Evolutionary conservation across 2,113 vertebrate genomes (phyloP), one percentile per base, ranked within the genome.

Genomic region (Datnioides undecimradiatus): DNA sequence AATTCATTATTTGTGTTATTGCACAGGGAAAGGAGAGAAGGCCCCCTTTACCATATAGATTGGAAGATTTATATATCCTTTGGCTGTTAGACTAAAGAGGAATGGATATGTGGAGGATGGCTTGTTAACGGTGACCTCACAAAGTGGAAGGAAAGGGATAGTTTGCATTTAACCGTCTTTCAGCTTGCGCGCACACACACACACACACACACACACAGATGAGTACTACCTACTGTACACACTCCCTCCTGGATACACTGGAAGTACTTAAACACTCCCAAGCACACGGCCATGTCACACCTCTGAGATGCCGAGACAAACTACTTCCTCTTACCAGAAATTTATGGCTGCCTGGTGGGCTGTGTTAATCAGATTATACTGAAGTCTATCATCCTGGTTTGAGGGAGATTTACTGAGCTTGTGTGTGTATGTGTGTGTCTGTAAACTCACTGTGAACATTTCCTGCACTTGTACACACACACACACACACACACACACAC

Each of bases 1-100:
- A 89, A 93, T 94, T 93, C 93, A 91, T 94, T 94, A 91, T 88
- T 80, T 84, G 84, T 87, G 62, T 94, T 93, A 88, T 87, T 91
- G 80, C 81, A 59, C 59, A 16, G 68, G 79, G 81, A 83, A 86
- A 78, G 79, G 65, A 55, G 81, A 91, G 87, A 83, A 21, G 86
- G 71, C 84, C 81, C 79, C 64, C 38, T 79, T 87, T 85, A 86
- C 88, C 76, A 79, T 88, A 85, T 84, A 87, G 89, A 84, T 76
- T 82, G 73, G 69, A 76, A 88, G 89, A 93, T 90, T 92, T 91
- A 93, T 93, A 82, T 54, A 72, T 77, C 68, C 70, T 87, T 83
- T 81, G 64, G 88, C 82, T 45, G 76, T 76, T 69, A 17, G 64
- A 52, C 74, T 60, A 63, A 85, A 80, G 73, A 73, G 79, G 76